Evolutionary conservation across 2,797 vertebrate genomes (phyloP), one percentile per base, ranked within the genome.

Genomic region (Lates japonicus): DNA sequence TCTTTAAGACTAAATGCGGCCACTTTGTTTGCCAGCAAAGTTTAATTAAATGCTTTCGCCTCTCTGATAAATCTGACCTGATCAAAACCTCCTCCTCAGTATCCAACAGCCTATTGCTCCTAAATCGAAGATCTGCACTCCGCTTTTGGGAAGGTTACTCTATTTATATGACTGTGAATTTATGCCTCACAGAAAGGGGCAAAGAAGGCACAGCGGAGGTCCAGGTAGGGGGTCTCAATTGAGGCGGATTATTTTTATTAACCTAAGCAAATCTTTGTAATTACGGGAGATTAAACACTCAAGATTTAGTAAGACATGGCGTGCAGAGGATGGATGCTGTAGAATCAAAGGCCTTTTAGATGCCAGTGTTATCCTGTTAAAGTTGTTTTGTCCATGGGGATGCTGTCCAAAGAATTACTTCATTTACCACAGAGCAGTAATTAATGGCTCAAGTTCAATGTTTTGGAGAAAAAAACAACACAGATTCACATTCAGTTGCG

Each of bases 211-310:
- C 91, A 92, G 80, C 71, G 92, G 93, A 84, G 91, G 93, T 92
- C 90, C 75, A 92, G 66, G 92, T 91, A 85, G 94, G 94, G 94
- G 94, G 92, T 93, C 94, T 89, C 64, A 87, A 91, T 89, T 88
- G 80, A 93, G 87, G 81, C 82, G 85, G 94, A 95, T 95, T 95
- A 94, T 93, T 95, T 95, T 94, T 95, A 93, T 93, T 93, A 94
- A 93, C 91, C 88, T 87, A 86, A 93, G 93, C 90, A 95, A 95
- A 95, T 95, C 94, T 95, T 90, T 93, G 94, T 94, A 95, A 96
- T 95, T 95, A 94, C 83, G 76, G 82, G 93, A 94, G 95, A 95
- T 95, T 95, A 95, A 92, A 92, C 92, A 88, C 90, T 92, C 81
- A 81, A 93, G 95, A 94, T 94, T 95, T 93, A 94, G 86, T 75